These are phyloP conservation scores for Caenorhabditis elegans DNA, from an alignment of 1,140 invertebrate species.

Conservation along the genomic window WBcel235 BX284605.5:5445001-5445500, in stretches of 20 bases:
- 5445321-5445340: conserved; percentile 22
- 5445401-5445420: not conserved
- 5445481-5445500: not conserved
- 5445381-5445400: too few species aligned
- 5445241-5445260: conserved; percentile 17
- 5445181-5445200: not conserved
- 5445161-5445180: not conserved
- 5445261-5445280: conserved; percentile 32
- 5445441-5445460: too few species aligned
- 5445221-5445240: conserved; percentile 1
- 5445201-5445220: not conserved
- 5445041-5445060: too few species aligned
- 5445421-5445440: not conserved
- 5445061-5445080: too few species aligned
- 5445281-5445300: conserved; percentile 21
- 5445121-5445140: too few species aligned
- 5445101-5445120: too few species aligned
- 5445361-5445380: too few species aligned
- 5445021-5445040: too few species aligned
- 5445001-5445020: too few species aligned
- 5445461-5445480: not conserved
- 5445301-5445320: conserved; percentile 1
- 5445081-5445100: too few species aligned
- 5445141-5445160: not conserved
- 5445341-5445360: conserved; percentile 28